phyloP scores from a whole-genome alignment of 2,888 invertebrate species.

The Drosophila histrio region DNA sequence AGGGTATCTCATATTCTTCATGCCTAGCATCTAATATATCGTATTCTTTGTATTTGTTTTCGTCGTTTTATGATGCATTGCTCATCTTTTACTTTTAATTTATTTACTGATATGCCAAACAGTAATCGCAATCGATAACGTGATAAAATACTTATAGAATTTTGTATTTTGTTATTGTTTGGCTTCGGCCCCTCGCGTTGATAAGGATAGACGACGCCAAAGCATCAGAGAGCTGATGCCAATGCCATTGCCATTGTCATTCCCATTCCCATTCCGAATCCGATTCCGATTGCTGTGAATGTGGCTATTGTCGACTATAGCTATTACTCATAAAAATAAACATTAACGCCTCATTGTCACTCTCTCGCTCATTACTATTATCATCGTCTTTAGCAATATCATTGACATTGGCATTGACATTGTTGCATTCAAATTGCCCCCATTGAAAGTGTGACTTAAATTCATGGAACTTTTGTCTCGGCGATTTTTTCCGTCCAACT shows the following conservation, averaged over 20 bases:
- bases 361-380: slow-evolving; percentile 19
- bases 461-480: neutral
- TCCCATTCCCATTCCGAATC: slow-evolving; percentile 11
- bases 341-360: slow-evolving; percentile 42
- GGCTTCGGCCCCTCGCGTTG: slow-evolving; percentile 2
- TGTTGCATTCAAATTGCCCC: slow-evolving; percentile 10
- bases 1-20: neutral
- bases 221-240: slow-evolving; percentile 13
- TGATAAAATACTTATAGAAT: slow-evolving; percentile 69
- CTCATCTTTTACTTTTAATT: slow-evolving; percentile 61
- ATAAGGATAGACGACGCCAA: slow-evolving; percentile 48
- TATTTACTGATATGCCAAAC: slow-evolving; percentile 64
- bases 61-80: slow-evolving; percentile 44
- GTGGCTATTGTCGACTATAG: slow-evolving; percentile 5
- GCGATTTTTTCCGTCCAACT: neutral
- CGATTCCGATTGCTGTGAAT: slow-evolving; percentile 22
- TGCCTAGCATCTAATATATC: neutral
- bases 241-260: slow-evolving; percentile 46
- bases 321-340: slow-evolving; percentile 64
- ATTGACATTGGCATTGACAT: slow-evolving; percentile 8
- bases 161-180: slow-evolving; percentile 11
- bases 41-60: neutral
- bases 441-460: neutral
- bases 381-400: slow-evolving; percentile 4
- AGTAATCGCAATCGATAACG: slow-evolving; percentile 78